Conservation (phyloP, 2,888 invertebrate genomes). For the Ypsolopha scabrella region DNA sequence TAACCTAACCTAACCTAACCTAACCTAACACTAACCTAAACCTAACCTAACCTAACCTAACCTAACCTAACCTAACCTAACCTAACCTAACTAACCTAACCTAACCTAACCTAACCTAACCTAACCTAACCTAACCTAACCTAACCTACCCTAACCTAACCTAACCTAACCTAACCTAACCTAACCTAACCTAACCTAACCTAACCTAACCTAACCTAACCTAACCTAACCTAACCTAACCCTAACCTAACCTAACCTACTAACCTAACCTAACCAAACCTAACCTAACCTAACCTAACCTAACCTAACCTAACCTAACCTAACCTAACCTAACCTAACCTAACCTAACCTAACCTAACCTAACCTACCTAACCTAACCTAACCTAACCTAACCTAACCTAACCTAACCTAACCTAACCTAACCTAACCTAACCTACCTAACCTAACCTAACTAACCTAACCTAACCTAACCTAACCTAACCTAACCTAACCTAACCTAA, state of each 20-base stretch:
- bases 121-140: background rate
- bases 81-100: no score
- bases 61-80: slow-evolving; percentile 9
- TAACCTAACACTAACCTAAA: slow-evolving; percentile 9
- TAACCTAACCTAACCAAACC: slow-evolving; percentile 9
- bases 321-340: slow-evolving; percentile 9
- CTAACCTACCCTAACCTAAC: background rate
- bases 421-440: background rate
- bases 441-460: background rate
- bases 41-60: slow-evolving; percentile 9
- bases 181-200: slow-evolving; percentile 10
- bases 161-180: slow-evolving; percentile 11
- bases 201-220: background rate
- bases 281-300: no score
- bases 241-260: slow-evolving; percentile 7
- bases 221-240: no score
- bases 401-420: background rate
- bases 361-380: slow-evolving; percentile 3
- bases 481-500: no score
- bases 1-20: slow-evolving; percentile 12
- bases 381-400: slow-evolving; percentile 1
- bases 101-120: slow-evolving; percentile 7
- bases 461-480: no score
- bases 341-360: slow-evolving; percentile 10
- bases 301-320: slow-evolving; percentile 3